Conservation (phyloP, 2,797 vertebrate species). For the Loriculus beryllinus region DNA sequence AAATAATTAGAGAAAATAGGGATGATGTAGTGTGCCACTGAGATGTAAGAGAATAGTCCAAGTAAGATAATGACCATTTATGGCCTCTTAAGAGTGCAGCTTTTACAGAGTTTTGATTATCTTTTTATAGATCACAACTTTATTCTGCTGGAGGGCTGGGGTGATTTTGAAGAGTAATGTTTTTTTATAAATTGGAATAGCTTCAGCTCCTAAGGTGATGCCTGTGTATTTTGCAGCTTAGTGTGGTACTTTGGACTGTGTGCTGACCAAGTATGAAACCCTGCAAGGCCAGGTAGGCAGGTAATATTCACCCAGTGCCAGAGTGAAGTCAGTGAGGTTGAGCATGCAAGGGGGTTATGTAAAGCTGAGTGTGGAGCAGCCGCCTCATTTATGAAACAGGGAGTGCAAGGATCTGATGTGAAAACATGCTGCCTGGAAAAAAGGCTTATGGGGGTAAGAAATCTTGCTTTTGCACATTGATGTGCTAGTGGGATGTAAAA, state of each 20-base stretch:
- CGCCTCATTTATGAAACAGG: neutral
- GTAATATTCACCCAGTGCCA: neutral
- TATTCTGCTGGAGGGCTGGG: neutral
- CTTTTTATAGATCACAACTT: neutral
- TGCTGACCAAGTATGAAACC: neutral
- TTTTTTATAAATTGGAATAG: neutral
- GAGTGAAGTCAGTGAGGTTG: neutral
- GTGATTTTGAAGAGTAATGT: neutral
- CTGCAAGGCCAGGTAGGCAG: neutral
- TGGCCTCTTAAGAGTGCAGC: neutral
- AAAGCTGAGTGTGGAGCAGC: slow-evolving; percentile 29
- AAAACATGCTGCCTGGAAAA: neutral
- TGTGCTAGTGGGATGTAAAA: neutral
- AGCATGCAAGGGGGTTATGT: neutral
- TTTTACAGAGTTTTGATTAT: neutral
- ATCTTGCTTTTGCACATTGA: neutral
- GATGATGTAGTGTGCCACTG: neutral
- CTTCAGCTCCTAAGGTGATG: neutral
- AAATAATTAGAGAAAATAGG: neutral
- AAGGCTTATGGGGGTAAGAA: neutral
- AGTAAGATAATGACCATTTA: neutral
- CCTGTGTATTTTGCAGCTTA: neutral
- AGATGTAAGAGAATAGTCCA: neutral
- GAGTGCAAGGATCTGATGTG: neutral
- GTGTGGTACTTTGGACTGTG: neutral